Conservation (phyloP, 2,797 vertebrate genomes). For the Clamator glandarius region DNA sequence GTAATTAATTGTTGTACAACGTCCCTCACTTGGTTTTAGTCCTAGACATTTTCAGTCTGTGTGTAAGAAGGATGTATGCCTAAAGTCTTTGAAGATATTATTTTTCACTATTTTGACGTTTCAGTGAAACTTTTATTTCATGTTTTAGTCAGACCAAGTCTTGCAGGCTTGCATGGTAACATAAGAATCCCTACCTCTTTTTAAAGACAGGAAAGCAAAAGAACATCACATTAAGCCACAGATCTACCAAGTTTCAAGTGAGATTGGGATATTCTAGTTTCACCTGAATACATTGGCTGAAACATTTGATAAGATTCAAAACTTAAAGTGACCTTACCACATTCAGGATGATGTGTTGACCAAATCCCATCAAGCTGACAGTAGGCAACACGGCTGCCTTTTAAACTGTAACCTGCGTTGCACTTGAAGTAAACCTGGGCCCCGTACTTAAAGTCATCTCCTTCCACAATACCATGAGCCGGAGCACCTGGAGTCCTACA, state of each 20-base stretch:
- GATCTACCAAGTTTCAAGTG: neutral
- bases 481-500: conserved; percentile 87
- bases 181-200: neutral
- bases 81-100: neutral
- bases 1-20: neutral
- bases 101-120: neutral
- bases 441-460: conserved; percentile 86
- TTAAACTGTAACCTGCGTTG: conserved; percentile 84
- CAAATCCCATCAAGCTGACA: conserved; percentile 85
- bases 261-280: neutral
- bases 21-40: neutral
- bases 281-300: neutral
- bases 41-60: neutral
- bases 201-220: neutral
- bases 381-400: conserved; percentile 79
- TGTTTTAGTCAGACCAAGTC: neutral
- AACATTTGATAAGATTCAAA: conserved; percentile 42
- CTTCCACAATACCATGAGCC: conserved; percentile 83
- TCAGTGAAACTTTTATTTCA: neutral
- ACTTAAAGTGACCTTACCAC: conserved; percentile 82
- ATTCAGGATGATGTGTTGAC: conserved; percentile 79
- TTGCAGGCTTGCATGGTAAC: neutral
- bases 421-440: conserved; percentile 86
- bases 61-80: neutral
- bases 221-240: neutral